Percentiles rank a stretch among this genome's conserved stretches.
phyloP scores from a whole-genome alignment of 2,888 invertebrate species.

The Thereva unica region DNA sequence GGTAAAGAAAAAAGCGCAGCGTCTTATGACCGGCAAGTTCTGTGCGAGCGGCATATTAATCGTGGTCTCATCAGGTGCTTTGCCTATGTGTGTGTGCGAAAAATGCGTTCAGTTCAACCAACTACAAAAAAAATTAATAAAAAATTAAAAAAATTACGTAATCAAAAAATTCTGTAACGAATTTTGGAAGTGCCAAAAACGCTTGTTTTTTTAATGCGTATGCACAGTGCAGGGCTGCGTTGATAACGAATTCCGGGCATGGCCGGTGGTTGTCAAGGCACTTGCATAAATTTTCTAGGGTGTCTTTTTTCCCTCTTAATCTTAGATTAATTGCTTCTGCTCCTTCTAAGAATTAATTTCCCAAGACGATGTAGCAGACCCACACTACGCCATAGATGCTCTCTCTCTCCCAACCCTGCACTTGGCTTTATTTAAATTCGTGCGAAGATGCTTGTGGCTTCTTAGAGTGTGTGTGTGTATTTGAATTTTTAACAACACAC shows the following conservation, averaged over 20 bases:
- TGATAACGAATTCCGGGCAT: not conserved
- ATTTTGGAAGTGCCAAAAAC: conserved; percentile 6
- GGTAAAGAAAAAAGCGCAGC: too few species aligned
- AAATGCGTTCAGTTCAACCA: conserved; percentile 11
- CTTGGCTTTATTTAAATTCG: too few species aligned
- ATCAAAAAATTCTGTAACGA: conserved; percentile 7
- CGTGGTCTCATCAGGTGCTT: conserved; percentile 8
- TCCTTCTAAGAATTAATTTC: too few species aligned
- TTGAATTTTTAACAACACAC: not conserved
- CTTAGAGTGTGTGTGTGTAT: not conserved
- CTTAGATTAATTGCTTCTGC: too few species aligned
- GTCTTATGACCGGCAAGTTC: not conserved
- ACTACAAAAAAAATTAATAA: not conserved
- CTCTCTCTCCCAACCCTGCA: too few species aligned
- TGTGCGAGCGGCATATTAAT: conserved; percentile 18
- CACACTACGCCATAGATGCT: too few species aligned
- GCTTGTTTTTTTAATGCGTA: not conserved
- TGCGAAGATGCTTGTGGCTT: too few species aligned
- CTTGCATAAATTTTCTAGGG: too few species aligned
- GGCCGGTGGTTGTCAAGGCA: too few species aligned
- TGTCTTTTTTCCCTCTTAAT: too few species aligned
- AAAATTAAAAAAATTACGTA: conserved; percentile 6
- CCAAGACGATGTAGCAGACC: too few species aligned
- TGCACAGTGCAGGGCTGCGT: conserved; percentile 1
- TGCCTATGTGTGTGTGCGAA: conserved; percentile 1